Evolutionary conservation across 2,113 vertebrate species (phyloP), one percentile per base, ranked within the genome.

Genomic region (Psilopsiagon aurifrons): DNA sequence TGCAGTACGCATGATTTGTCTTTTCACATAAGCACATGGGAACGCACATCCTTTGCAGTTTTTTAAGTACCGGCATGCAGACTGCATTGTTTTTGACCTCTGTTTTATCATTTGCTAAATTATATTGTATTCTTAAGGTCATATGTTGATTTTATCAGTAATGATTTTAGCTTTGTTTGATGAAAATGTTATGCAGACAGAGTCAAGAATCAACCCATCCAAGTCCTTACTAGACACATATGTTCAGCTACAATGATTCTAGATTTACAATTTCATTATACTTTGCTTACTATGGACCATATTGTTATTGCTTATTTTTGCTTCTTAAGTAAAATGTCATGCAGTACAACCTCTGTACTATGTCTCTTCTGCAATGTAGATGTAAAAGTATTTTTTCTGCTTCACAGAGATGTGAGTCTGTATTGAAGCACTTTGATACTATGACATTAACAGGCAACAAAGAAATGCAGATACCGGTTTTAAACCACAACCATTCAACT

Each of bases 311-410:
- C 41, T 63, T 92, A 74, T 86, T 91, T 83, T 69, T 89, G 28
- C 60, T 80, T 85, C 85, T 88, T 44, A 82, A 95, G 87, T 94
- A 78, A 95, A 94, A 87, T 91, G 81, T 89, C 90, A 83, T 11
- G 41, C 73, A 81, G 35, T 49, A 67, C 17, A 9, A 83, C 74
- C 76, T 82, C 73, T 60, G 47, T 43, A n/a, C 51, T 68, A 66
- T 31, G 67, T 83, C 73, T 86, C 23, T 49, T 70, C 68, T 74
- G 37, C 37, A 91, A 78, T 88, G 52, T 10, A 59, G 80, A 63
- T 93, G 80, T 49, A 70, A 63, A 88, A 84, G 63, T 47, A 68
- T 43, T 94, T 88, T 71, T 71, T 51, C 74, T 86, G 35, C 62
- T 59, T 89, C 57, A 60, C 17, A 85, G 81, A 91, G 81, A 91